Base-by-base conservation (phyloP, 1,140 invertebrate genomes). In the Panagrolaimus sp. region DNA sequence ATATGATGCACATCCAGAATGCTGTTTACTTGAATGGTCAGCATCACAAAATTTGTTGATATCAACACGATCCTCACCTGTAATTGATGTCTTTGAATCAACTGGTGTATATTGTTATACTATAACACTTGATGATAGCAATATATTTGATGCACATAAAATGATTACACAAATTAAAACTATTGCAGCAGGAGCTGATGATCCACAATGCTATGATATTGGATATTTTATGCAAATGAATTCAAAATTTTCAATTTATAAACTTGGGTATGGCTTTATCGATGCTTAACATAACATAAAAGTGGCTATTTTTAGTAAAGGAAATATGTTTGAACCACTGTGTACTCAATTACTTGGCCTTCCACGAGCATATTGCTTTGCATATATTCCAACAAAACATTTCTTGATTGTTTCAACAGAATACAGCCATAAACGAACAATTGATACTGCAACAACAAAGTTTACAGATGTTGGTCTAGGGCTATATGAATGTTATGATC, bases 71-170 rank as follows among this genome's bases (percentile, higher is more conserved):
- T 44, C 16, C 63, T 23, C 42, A 0, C 16, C 63, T 25, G 63
- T 64, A 13, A 20, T 64, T 44, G 63, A 64, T 47, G 63, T 64
- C 2, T 64, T 64, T 47, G 63, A 64, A 47, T 64, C 63, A 27
- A 64, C 42, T 1, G 63, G 42, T 38, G 45, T 44, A 13, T 64
- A 44, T 38, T 27, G 25, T 20, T 64, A 64, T 38, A 38, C 42
- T 9, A 38, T 64, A 44, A 23, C 11, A 5, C 25, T 64, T 20
- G 63, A 27, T 20, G 51, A 57, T 57, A n/a, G n/a, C n/a, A 20
- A 57, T 11, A 3, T 57, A 4, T 57, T 57, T 27, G 51, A 57
- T 23, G 20, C n/a, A 16, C 51, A 27, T 9, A 57, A 57, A 27
- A 57, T 57, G 20, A 27, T 57, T 20, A 57, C 51, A 11, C 51